Evolutionary conservation across 2,113 vertebrate species (phyloP).

Genomic region (Scatophagus argus): DNA sequence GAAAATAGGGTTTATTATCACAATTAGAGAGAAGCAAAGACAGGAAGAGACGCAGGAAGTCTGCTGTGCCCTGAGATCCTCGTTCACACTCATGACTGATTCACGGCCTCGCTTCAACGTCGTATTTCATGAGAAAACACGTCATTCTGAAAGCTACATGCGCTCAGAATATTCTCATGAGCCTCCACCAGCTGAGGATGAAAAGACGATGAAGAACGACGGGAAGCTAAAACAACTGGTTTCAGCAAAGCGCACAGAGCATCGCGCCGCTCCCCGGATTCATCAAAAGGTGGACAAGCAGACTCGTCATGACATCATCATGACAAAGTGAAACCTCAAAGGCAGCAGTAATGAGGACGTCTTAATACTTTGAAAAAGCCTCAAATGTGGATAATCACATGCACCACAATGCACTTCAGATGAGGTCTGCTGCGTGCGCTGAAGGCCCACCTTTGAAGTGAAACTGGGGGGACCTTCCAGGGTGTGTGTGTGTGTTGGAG

Average conservation of each 20-base stretch:
- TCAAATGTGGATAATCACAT: slow-evolving; percentile 16
- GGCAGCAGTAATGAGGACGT: slow-evolving; percentile 13
- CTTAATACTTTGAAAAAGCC: slow-evolving; percentile 9
- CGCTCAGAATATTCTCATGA: no score
- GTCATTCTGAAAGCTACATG: background rate
- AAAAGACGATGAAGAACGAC: background rate
- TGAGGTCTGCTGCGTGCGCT: background rate
- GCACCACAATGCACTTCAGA: slow-evolving; percentile 20
- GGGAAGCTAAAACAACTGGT: background rate
- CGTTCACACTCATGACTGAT: background rate
- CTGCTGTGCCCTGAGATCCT: no score
- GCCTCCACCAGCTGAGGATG: background rate
- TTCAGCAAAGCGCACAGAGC: background rate
- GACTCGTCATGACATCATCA: slow-evolving; percentile 5
- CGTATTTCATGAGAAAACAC: background rate
- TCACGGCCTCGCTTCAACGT: background rate
- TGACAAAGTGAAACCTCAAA: slow-evolving; percentile 27
- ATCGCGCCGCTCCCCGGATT: background rate
- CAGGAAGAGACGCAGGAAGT: no score
- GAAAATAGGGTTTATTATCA: background rate
- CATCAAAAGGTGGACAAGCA: slow-evolving; percentile 6
- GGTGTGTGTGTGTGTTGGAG: slow-evolving; percentile 3
- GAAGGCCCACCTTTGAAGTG: slow-evolving; percentile 9
- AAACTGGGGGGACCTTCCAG: background rate
- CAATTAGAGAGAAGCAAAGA: background rate